Conservation (phyloP, 2,113 vertebrate species). For the Caracal caracal region DNA sequence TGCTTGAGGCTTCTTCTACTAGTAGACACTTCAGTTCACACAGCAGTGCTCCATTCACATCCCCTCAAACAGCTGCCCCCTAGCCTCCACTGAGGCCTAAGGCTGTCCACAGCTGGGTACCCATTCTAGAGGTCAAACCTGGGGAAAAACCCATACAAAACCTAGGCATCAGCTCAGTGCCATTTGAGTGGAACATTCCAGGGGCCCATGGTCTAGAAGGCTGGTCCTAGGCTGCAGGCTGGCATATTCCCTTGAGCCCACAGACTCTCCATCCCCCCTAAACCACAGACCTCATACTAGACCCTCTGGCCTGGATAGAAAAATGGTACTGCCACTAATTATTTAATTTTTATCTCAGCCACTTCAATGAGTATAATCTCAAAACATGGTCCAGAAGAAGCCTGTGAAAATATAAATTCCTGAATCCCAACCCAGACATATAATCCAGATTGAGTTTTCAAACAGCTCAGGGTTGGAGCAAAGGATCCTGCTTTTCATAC, state of each 20-base stretch:
- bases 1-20: neutral
- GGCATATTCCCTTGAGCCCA: neutral
- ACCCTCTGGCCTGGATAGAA: neutral
- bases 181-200: neutral
- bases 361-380: neutral
- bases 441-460: conserved; percentile 17
- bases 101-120: neutral
- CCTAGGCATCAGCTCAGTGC: neutral
- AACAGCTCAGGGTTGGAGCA: neutral
- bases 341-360: neutral
- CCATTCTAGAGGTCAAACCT: neutral
- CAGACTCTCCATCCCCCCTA: neutral
- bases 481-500: neutral
- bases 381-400: neutral
- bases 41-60: too few relatives aligned
- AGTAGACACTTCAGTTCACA: neutral
- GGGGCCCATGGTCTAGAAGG: neutral
- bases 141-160: neutral
- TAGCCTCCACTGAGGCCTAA: neutral
- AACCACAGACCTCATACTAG: neutral
- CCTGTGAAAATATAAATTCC: conserved; percentile 2
- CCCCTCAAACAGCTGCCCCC: neutral
- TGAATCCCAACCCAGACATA: neutral
- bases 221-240: neutral
- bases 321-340: neutral